These are phyloP conservation scores for Thalpophila matura DNA, from an alignment of 2,888 invertebrate genomes.

Conservation along the genomic window DNA sequence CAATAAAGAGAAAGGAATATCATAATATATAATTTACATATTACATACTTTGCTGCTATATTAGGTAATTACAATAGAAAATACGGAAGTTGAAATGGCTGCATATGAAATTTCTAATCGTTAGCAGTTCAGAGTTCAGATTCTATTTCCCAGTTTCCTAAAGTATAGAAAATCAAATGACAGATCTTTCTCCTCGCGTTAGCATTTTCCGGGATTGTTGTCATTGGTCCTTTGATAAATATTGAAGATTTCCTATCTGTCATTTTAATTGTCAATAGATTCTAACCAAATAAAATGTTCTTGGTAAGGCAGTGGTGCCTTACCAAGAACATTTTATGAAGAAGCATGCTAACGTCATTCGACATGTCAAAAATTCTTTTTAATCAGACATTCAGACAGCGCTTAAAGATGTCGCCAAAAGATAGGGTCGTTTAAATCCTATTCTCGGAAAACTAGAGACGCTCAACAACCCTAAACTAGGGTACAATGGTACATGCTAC, in stretches of 20 bases:
- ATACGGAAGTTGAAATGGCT: slow-evolving; percentile 25
- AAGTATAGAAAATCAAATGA: slow-evolving; percentile 6
- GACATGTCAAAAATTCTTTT: background rate
- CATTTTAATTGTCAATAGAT: no score
- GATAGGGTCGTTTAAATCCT: background rate
- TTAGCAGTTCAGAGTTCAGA: slow-evolving; percentile 23
- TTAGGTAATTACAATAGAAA: slow-evolving; percentile 36
- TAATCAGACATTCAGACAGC: background rate
- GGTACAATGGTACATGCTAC: slow-evolving; percentile 18
- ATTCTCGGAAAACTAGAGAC: slow-evolving; percentile 28
- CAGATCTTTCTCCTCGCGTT: background rate
- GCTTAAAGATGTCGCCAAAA: background rate
- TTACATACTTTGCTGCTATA: slow-evolving; percentile 40
- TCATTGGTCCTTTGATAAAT: background rate
- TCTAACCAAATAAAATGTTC: no score
- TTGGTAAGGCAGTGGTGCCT: no score
- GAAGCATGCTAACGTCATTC: background rate
- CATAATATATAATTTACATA: slow-evolving; percentile 37
- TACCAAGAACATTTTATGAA: no score
- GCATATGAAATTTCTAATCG: slow-evolving; percentile 23
- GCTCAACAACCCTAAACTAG: slow-evolving; percentile 40
- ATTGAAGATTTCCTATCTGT: no score
- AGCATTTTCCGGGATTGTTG: background rate
- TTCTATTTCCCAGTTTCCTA: background rate
- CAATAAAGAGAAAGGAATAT: slow-evolving; percentile 39